phyloP scores from a whole-genome alignment of 2,888 invertebrate species.

The Allolobophora icterica region DNA sequence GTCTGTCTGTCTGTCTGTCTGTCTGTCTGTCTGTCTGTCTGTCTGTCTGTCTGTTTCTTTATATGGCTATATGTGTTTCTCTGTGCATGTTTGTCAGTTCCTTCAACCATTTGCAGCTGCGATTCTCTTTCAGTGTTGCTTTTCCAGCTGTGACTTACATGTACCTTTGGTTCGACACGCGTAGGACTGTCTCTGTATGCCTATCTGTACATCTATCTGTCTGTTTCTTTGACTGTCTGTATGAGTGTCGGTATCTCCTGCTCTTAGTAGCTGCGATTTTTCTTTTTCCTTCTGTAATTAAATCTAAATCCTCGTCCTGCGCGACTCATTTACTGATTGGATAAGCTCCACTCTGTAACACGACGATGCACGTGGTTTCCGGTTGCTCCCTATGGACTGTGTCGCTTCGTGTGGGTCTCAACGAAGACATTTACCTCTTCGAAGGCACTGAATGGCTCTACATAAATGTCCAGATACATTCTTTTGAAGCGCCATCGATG shows the following conservation, averaged over 20 bases:
- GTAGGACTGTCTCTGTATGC: background rate
- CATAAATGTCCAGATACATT: background rate
- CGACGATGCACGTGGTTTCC: background rate
- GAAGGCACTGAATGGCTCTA: background rate
- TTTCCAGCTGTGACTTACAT: background rate
- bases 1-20: no score
- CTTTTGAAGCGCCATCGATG: background rate
- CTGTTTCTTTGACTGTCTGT: background rate
- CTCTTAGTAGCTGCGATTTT: background rate
- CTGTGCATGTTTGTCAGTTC: no score
- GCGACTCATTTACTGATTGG: background rate
- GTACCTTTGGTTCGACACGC: background rate
- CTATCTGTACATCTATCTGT: background rate
- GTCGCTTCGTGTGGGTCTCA: background rate
- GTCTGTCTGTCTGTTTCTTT: no score
- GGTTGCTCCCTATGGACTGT: background rate
- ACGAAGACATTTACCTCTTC: background rate
- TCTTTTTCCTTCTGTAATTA: background rate
- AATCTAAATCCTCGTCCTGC: background rate
- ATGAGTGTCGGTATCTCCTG: no score
- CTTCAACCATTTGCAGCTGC: no score
- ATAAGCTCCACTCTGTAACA: background rate
- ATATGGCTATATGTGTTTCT: no score
- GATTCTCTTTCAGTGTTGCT: no score
- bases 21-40: no score